Percentiles rank a stretch among this genome's conserved stretches.
phyloP scores from a whole-genome alignment of 2,113 vertebrate genomes.

The Acanthochromis polyacanthus region DNA sequence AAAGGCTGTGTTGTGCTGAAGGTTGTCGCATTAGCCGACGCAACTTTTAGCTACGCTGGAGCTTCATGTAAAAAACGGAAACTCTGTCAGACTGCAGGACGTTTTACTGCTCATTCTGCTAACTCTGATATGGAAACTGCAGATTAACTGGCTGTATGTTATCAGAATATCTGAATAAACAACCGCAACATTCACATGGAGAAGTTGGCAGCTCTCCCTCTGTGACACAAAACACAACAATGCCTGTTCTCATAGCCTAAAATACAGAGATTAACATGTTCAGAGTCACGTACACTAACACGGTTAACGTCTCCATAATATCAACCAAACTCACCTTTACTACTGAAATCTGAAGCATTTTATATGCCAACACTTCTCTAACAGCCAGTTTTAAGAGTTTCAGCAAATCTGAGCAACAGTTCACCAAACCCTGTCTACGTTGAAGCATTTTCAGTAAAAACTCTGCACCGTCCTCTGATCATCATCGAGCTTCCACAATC shows the following conservation, averaged over 20 bases:
- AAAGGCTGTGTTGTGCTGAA: background rate
- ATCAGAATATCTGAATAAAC: slow-evolving; percentile 16
- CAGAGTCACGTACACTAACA: background rate
- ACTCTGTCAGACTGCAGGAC: background rate
- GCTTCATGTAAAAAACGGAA: background rate
- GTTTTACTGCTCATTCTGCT: slow-evolving; percentile 12
- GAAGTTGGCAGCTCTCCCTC: slow-evolving; percentile 12
- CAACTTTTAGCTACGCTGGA: slow-evolving; percentile 7
- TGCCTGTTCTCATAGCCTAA: background rate
- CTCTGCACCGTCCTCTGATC: no score
- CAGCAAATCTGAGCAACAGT: no score
- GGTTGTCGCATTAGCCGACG: slow-evolving; percentile 3
- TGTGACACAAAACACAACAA: slow-evolving; percentile 11
- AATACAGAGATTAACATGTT: background rate
- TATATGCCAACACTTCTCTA: no score
- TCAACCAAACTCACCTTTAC: background rate
- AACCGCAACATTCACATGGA: background rate
- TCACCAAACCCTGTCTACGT: no score
- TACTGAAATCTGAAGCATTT: no score
- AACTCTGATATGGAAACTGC: slow-evolving; percentile 19
- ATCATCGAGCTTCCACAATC: no score
- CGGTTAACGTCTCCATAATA: background rate
- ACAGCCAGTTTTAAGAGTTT: no score
- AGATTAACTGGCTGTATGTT: slow-evolving; percentile 5
- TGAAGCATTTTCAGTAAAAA: no score